A percentile compares a stretch with the other conserved stretches of the same genome.
Evolutionary conservation across 2,797 vertebrate genomes (phyloP).

Genomic region (Morelia viridis): DNA sequence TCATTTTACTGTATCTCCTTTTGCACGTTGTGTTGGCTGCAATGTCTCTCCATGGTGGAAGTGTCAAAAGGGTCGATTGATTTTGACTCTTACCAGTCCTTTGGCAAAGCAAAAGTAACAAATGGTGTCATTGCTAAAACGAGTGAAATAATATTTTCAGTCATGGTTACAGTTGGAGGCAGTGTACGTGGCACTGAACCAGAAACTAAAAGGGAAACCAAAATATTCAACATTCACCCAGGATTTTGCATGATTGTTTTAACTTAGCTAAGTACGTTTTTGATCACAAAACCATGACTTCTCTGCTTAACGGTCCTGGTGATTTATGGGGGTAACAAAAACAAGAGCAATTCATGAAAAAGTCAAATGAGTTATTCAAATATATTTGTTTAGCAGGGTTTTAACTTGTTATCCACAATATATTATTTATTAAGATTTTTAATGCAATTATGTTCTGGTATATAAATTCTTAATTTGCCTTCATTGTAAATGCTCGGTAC

Average conservation of each 20-base stretch:
- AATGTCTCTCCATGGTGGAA: conserved; percentile 64
- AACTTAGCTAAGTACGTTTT: conserved; percentile 65
- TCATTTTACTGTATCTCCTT: conserved; percentile 57
- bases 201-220: conserved; percentile 56
- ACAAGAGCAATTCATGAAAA: conserved; percentile 30
- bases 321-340: conserved; percentile 58
- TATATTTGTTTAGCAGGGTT: conserved; percentile 17
- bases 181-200: conserved; percentile 64
- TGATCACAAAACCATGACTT: conserved; percentile 61
- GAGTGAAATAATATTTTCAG: conserved; percentile 74
- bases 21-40: conserved; percentile 48
- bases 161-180: conserved; percentile 68
- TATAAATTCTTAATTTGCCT: conserved; percentile 42
- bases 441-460: conserved; percentile 7
- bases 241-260: conserved; percentile 71
- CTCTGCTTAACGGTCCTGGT: conserved; percentile 50
- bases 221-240: conserved; percentile 60
- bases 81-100: conserved; percentile 66
- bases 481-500: conserved; percentile 7
- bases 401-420: conserved; percentile 38
- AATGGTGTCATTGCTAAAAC: conserved; percentile 73
- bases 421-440: conserved; percentile 31
- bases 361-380: conserved; percentile 54
- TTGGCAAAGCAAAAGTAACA: conserved; percentile 71
- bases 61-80: conserved; percentile 63